phyloP scores from a whole-genome alignment of 2,797 vertebrate species.

The Gephyroberyx darwinii region DNA sequence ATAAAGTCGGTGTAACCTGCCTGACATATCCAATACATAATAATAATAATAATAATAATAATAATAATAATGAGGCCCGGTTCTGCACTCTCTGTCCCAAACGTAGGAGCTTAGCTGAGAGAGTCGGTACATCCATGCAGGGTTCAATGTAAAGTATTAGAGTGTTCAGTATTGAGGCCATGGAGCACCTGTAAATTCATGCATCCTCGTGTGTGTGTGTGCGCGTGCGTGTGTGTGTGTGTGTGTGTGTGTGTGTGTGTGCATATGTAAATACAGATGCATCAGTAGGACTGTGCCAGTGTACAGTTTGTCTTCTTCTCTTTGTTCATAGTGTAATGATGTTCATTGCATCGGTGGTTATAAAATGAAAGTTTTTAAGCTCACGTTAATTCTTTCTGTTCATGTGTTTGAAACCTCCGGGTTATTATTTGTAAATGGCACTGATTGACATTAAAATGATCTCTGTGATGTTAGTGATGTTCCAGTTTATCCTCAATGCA shows the following conservation, averaged over 20 bases:
- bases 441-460: conserved; percentile 64
- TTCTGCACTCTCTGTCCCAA: not conserved
- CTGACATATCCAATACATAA: not conserved
- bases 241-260: conserved; percentile 12
- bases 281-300: conserved; percentile 30
- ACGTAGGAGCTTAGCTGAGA: not conserved
- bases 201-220: conserved; percentile 24
- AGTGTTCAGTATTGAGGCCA: conserved; percentile 10
- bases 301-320: conserved; percentile 23
- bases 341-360: conserved; percentile 47
- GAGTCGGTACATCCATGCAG: not conserved
- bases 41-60: not conserved
- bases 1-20: not conserved
- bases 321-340: conserved; percentile 57
- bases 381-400: conserved; percentile 35
- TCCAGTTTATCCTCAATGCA: not conserved
- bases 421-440: conserved; percentile 54
- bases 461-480: conserved; percentile 31
- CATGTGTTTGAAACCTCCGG: conserved; percentile 49
- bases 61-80: not conserved
- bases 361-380: conserved; percentile 38
- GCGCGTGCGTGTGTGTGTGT: conserved; percentile 15
- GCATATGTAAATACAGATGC: conserved; percentile 24
- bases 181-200: conserved; percentile 23
- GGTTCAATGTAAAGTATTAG: conserved; percentile 10